Percentiles rank a stretch among this genome's conserved stretches.
Evolutionary conservation across 2,888 invertebrate genomes (phyloP).

Genomic region (Mimas tiliae): DNA sequence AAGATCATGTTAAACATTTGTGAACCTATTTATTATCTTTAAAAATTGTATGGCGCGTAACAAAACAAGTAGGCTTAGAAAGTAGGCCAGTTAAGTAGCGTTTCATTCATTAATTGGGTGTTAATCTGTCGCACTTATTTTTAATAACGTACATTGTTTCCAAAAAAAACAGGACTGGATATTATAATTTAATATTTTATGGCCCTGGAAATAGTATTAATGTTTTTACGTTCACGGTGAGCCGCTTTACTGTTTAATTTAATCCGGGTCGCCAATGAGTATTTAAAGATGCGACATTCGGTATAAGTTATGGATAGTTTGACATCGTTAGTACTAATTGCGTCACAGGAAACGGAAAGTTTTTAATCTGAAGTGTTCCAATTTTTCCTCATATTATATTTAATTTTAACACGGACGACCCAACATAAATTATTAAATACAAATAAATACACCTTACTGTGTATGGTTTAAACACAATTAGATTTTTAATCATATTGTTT

Average conservation of each 20-base stretch:
- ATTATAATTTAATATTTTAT: background rate
- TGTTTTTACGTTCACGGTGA: background rate
- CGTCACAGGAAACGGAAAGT: constrained; percentile 14
- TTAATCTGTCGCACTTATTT: background rate
- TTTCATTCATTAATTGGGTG: too few species aligned
- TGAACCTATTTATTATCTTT: too few species aligned
- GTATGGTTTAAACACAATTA: too few species aligned
- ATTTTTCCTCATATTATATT: background rate
- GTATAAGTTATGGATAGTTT: constrained; percentile 9
- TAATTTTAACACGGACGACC: background rate
- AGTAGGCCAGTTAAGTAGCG: too few species aligned
- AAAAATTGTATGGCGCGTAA: too few species aligned
- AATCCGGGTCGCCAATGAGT: constrained; percentile 8
- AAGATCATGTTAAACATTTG: too few species aligned
- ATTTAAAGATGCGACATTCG: constrained; percentile 7
- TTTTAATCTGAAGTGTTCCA: background rate
- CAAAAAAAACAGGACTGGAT: background rate
- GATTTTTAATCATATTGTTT: too few species aligned
- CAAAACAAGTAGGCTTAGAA: too few species aligned
- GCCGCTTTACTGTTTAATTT: background rate
- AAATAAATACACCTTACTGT: too few species aligned
- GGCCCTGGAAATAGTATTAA: background rate
- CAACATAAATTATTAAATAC: background rate
- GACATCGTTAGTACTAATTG: constrained; percentile 15
- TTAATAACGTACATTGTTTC: too few species aligned